These are phyloP conservation scores for Phania funesta DNA, from an alignment of 2,888 invertebrate species.

Conservation along the genomic window DNA sequence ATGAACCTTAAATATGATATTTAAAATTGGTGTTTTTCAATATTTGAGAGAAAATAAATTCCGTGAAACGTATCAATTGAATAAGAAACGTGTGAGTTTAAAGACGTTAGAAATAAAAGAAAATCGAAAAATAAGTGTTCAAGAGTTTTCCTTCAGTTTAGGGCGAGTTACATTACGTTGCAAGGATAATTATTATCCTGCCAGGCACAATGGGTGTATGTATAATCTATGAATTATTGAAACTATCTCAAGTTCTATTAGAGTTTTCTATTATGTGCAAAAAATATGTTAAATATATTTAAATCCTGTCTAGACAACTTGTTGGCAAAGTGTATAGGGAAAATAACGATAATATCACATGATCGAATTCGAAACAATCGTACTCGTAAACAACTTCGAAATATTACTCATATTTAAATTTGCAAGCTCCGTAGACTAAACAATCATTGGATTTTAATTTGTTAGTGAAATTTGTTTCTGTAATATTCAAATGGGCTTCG, in stretches of 20 bases:
- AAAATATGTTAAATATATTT: no score
- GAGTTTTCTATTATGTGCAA: no score
- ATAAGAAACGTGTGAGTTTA: slow-evolving; percentile 57
- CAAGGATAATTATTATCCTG: not conserved
- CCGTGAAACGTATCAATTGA: slow-evolving; percentile 68
- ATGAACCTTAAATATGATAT: slow-evolving; percentile 13
- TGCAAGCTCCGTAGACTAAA: no score
- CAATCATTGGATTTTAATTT: no score
- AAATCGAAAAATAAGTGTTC: not conserved
- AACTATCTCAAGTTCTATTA: not conserved
- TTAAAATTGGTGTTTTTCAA: slow-evolving; percentile 19
- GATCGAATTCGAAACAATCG: no score
- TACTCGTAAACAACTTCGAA: no score
- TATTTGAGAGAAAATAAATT: slow-evolving; percentile 67
- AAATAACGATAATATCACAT: no score
- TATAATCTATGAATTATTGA: not conserved
- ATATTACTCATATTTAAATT: no score
- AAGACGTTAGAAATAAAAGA: slow-evolving; percentile 68
- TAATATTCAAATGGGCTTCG: no score
- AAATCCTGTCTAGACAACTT: no score
- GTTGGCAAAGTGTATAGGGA: no score
- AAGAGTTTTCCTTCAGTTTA: not conserved
- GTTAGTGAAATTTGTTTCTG: no score
- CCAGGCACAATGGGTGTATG: not conserved
- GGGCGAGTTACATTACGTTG: not conserved